Percentiles rank a stretch among this genome's conserved stretches.
Evolutionary conservation across 2,888 invertebrate genomes (phyloP).

Genomic region (Linnaemya vulpina): DNA sequence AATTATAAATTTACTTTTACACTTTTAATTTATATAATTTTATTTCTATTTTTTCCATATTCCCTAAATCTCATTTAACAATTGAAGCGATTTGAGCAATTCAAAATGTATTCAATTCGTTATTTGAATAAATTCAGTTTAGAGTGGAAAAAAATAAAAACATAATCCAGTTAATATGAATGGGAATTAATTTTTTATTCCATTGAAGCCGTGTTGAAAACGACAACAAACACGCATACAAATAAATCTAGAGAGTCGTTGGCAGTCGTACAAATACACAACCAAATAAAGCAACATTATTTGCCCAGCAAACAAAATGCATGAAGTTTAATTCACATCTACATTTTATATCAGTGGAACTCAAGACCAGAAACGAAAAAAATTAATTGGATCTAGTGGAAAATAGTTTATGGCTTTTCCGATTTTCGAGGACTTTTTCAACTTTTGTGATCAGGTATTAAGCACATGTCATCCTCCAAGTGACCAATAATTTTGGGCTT

Average conservation of each 20-base stretch:
- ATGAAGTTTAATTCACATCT: too few relatives aligned
- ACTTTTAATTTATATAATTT: background rate
- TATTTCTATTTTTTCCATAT: too few relatives aligned
- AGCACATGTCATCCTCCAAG: too few relatives aligned
- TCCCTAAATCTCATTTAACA: constrained; percentile 31
- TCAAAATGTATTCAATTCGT: constrained; percentile 42
- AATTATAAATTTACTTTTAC: background rate
- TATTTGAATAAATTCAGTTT: background rate
- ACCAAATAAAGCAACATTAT: background rate
- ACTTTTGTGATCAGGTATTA: too few relatives aligned
- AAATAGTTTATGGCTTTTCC: too few relatives aligned
- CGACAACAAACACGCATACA: background rate
- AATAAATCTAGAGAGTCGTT: background rate
- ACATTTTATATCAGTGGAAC: too few relatives aligned
- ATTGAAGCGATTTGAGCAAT: constrained; percentile 40
- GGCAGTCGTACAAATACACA: background rate
- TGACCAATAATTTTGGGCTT: too few relatives aligned
- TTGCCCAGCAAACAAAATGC: background rate
- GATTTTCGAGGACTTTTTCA: too few relatives aligned
- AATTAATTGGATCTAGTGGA: too few relatives aligned
- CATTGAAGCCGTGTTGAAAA: background rate
- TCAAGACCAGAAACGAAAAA: too few relatives aligned
- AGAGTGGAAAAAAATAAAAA: constrained; percentile 6
- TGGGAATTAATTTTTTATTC: background rate
- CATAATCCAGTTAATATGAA: background rate